phyloP scores from a whole-genome alignment of 2,888 invertebrate genomes.

The Eumerus sabulonum region DNA sequence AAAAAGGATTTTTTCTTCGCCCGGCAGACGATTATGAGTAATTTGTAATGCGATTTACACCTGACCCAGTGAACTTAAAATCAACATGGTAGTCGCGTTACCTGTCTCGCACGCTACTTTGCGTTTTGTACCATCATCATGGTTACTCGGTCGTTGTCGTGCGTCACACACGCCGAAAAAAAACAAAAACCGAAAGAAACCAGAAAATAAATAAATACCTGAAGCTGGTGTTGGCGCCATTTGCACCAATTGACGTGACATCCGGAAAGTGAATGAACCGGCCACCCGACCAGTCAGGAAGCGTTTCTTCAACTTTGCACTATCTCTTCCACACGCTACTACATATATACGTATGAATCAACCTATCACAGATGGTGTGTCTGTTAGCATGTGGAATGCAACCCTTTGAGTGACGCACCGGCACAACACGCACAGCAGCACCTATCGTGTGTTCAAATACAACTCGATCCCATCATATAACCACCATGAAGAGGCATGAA shows the following conservation, averaged over 20 bases:
- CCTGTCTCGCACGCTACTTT: slow-evolving; percentile 58
- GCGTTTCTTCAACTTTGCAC: slow-evolving; percentile 64
- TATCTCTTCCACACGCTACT: slow-evolving; percentile 55
- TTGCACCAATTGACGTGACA: slow-evolving; percentile 66
- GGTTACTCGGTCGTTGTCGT: slow-evolving; percentile 54
- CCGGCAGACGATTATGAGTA: slow-evolving; percentile 1
- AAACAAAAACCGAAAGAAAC: slow-evolving; percentile 31
- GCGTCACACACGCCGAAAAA: slow-evolving; percentile 38
- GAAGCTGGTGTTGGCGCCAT: slow-evolving; percentile 49
- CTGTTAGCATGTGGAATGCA: slow-evolving; percentile 49
- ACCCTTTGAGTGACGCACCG: slow-evolving; percentile 39
- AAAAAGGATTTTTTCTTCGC: slow-evolving; percentile 3
- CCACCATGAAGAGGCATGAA: too few relatives aligned
- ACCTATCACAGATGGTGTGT: not conserved
- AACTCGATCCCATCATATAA: too few relatives aligned
- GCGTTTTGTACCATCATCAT: slow-evolving; percentile 64
- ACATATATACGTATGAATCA: too few relatives aligned
- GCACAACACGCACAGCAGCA: slow-evolving; percentile 39
- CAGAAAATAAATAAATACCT: slow-evolving; percentile 36
- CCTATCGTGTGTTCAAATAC: slow-evolving; percentile 7
- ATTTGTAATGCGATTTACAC: slow-evolving; percentile 52
- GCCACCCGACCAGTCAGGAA: slow-evolving; percentile 35
- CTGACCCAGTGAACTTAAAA: slow-evolving; percentile 67
- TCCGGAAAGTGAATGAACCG: slow-evolving; percentile 66
- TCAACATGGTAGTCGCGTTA: slow-evolving; percentile 48